Evolutionary conservation across 2,888 invertebrate species (phyloP).

Genomic region (Morpho helenor): DNA sequence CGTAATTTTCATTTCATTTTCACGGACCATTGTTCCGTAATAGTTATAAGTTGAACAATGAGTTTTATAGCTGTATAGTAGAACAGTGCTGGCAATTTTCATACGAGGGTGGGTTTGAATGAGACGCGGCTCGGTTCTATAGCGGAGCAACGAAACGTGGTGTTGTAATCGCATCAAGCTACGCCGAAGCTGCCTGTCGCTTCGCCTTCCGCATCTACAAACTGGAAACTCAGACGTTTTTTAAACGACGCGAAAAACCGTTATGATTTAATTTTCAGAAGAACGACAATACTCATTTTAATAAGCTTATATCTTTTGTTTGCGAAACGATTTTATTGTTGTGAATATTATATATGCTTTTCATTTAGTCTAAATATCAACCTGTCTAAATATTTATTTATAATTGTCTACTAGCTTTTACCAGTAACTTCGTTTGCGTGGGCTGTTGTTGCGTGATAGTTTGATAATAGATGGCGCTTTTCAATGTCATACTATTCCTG

Average conservation of each 20-base stretch:
- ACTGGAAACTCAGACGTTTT: conserved; percentile 47
- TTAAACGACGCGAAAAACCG: conserved; percentile 71
- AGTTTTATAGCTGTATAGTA: conserved; percentile 64
- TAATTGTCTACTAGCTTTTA: too few species aligned
- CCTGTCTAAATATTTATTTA: too few species aligned
- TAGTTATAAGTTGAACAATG: conserved; percentile 76
- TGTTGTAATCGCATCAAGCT: conserved; percentile 84
- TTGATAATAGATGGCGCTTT: too few species aligned
- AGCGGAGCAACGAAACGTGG: conserved; percentile 82
- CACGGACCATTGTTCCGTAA: conserved; percentile 70
- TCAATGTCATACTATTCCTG: too few species aligned
- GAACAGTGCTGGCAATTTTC: conserved; percentile 73
- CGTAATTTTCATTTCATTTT: conserved; percentile 45
- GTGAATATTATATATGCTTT: too few species aligned
- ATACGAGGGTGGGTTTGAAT: conserved; percentile 67
- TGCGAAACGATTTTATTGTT: background rate
- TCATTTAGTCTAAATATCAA: too few species aligned
- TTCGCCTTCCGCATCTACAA: conserved; percentile 36
- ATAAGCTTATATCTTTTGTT: conserved; percentile 46
- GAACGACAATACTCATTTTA: conserved; percentile 51
- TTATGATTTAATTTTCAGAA: conserved; percentile 71
- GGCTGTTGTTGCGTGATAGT: too few species aligned
- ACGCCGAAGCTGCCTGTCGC: conserved; percentile 36
- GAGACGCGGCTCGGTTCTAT: conserved; percentile 63
- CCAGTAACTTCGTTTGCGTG: too few species aligned